Conservation (phyloP, 1,140 invertebrate genomes). For the Cyclina sinensis region DNA sequence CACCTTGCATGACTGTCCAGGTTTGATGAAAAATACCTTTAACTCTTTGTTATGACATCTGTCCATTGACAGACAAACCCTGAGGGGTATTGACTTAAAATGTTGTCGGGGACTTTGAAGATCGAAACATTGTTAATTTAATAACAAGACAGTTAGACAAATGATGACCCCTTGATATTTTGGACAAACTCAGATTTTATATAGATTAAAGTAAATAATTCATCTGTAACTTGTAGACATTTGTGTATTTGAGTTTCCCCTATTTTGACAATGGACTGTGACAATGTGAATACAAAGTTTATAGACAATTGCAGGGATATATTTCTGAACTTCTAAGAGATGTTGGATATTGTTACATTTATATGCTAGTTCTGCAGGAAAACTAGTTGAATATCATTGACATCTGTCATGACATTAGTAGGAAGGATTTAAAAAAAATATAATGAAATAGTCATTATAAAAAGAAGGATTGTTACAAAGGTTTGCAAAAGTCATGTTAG, state of each 20-base stretch:
- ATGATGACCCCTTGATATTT: slow-evolving; percentile 35
- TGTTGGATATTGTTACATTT: background rate
- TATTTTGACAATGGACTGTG: no score
- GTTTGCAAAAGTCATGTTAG: no score
- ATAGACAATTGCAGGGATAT: background rate
- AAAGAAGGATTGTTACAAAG: no score
- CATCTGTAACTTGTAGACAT: background rate
- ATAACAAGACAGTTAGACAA: slow-evolving; percentile 25
- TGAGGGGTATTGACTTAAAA: slow-evolving; percentile 21
- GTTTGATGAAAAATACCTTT: background rate
- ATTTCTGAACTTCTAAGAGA: background rate
- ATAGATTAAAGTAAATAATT: background rate
- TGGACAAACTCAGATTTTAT: slow-evolving; percentile 25
- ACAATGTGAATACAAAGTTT: background rate
- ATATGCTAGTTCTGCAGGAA: no score
- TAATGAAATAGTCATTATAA: no score
- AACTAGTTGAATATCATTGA: no score
- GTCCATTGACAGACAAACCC: background rate
- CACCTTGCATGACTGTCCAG: background rate
- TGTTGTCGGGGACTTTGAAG: slow-evolving; percentile 27
- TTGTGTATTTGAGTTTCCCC: background rate
- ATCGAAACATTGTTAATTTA: slow-evolving; percentile 40
- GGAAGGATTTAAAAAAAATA: no score
- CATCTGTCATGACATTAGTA: no score
- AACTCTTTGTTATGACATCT: slow-evolving; percentile 42